Percentiles rank a stretch among this genome's conserved stretches.
These are phyloP conservation scores for Galeopterus variegatus DNA, from an alignment of 2,113 vertebrate genomes.

Conservation along the genomic window DNA sequence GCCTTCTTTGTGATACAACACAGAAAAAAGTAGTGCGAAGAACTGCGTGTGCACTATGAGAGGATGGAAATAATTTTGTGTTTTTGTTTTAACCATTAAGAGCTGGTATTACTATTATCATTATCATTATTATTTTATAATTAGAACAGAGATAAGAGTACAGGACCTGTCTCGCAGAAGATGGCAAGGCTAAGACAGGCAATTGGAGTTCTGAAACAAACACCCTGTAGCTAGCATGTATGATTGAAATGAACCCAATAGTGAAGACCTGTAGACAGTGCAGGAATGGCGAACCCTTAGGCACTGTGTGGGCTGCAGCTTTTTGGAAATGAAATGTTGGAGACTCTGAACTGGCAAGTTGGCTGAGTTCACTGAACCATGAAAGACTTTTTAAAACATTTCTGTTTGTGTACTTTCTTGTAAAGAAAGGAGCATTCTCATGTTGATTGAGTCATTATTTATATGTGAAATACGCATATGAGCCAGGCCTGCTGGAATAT, in stretches of 20 bases:
- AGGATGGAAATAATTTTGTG: neutral
- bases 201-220: neutral
- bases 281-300: neutral
- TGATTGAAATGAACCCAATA: neutral
- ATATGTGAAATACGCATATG: constrained; percentile 19
- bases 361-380: neutral
- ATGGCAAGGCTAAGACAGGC: neutral
- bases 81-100: neutral
- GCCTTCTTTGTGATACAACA: neutral
- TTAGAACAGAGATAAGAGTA: neutral
- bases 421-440: neutral
- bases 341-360: neutral
- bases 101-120: neutral
- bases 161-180: neutral
- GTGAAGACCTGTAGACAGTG: neutral
- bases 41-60: neutral
- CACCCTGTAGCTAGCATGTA: neutral
- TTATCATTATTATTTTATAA: constrained; percentile 1
- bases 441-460: neutral
- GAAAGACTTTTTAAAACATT: constrained; percentile 24
- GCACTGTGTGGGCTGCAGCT: neutral
- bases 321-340: constrained; percentile 49
- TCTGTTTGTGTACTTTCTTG: constrained; percentile 4
- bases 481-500: neutral
- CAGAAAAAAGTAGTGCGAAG: neutral